Percentiles rank a stretch among this genome's conserved stretches.
phyloP scores from a whole-genome alignment of 1,140 invertebrate species.

The Heliconius congener region DNA sequence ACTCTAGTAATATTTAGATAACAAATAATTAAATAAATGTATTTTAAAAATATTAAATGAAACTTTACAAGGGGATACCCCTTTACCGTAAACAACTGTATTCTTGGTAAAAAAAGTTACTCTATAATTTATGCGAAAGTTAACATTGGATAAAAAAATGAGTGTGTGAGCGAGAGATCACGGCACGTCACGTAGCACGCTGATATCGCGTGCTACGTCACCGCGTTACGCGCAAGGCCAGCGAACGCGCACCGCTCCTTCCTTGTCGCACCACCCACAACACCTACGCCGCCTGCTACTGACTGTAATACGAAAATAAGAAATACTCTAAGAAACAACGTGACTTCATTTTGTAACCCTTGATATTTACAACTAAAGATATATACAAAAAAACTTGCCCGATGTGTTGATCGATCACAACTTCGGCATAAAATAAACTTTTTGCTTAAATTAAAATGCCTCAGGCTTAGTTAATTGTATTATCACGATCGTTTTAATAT shows the following conservation, averaged over 20 bases:
- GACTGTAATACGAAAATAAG: background rate
- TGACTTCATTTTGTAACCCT: conserved; percentile 21
- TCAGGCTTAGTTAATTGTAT: conserved; percentile 33
- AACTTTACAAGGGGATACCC: background rate
- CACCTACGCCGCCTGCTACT: background rate
- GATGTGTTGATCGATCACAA: conserved; percentile 31
- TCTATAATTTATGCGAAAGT: conserved; percentile 9
- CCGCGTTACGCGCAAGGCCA: conserved; percentile 56
- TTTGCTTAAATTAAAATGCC: conserved; percentile 44
- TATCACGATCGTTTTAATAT: conserved; percentile 39
- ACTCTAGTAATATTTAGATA: conserved; percentile 28
- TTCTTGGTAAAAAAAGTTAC: background rate
- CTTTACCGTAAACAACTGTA: conserved; percentile 2
- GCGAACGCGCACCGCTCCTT: conserved; percentile 51
- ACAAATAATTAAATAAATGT: conserved; percentile 25
- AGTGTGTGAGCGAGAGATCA: conserved; percentile 37
- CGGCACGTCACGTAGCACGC: conserved; percentile 48
- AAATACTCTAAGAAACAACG: conserved; percentile 10
- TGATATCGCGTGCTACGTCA: conserved; percentile 61
- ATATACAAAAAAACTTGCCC: conserved; percentile 37
- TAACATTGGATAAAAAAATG: conserved; percentile 34
- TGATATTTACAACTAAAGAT: conserved; percentile 31
- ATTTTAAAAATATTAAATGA: background rate
- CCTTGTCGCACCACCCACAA: conserved; percentile 46
- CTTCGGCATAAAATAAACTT: conserved; percentile 31